Conservation (phyloP, 2,113 vertebrate species). For the Carollia perspicillata region DNA sequence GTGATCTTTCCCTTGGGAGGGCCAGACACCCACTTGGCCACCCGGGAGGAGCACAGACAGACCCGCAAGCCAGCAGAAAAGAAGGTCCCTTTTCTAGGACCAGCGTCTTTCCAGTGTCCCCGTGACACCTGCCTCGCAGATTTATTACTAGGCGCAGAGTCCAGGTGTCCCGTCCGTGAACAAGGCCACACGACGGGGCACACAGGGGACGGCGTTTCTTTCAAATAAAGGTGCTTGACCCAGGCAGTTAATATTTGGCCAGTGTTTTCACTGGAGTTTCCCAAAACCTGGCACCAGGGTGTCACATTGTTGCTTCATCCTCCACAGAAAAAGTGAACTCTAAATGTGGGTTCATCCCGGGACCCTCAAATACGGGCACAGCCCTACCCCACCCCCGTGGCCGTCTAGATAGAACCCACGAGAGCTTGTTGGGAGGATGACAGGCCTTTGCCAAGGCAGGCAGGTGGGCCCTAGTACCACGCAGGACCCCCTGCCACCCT, state of each 20-base stretch:
- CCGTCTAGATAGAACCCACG: background rate
- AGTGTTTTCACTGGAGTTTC: rapidly evolving
- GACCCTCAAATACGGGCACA: rapidly evolving
- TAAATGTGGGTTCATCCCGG: too few species aligned
- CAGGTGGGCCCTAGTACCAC: too few species aligned
- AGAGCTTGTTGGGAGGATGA: too few species aligned
- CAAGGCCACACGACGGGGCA: rapidly evolving
- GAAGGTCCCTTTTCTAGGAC: rapidly evolving
- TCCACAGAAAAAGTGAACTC: rapidly evolving
- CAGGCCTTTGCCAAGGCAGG: background rate
- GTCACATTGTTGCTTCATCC: background rate
- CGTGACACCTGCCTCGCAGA: rapidly evolving
- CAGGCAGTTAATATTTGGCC: background rate
- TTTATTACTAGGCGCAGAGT: background rate
- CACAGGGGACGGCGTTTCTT: rapidly evolving
- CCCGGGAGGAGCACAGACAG: too few species aligned
- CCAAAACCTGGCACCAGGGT: rapidly evolving
- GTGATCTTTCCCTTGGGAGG: background rate
- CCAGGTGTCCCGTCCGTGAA: rapidly evolving
- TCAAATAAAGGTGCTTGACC: background rate
- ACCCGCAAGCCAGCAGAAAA: rapidly evolving
- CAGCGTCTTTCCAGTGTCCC: too few species aligned
- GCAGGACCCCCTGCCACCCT: background rate
- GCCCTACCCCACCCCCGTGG: rapidly evolving
- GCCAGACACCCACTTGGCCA: rapidly evolving